These are phyloP conservation scores for Daboia siamensis DNA, from an alignment of 2,113 vertebrate species.

Conservation along the genomic window DNA sequence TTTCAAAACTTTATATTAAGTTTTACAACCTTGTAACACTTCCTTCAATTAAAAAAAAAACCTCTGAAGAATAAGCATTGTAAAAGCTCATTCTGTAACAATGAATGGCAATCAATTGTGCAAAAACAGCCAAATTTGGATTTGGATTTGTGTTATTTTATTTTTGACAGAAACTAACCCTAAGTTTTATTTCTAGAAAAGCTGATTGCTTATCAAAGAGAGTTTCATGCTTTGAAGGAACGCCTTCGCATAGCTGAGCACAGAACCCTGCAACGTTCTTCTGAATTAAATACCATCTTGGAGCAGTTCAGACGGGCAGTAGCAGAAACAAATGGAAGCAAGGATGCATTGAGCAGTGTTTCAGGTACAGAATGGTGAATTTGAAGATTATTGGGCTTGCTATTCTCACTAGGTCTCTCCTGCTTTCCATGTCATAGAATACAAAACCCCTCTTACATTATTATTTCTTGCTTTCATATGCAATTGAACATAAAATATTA, in stretches of 20 bases:
- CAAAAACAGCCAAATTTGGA: background rate
- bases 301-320: slow-evolving; percentile 90
- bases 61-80: background rate
- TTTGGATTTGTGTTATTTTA: background rate
- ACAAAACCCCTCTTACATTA: background rate
- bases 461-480: background rate
- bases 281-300: slow-evolving; percentile 88
- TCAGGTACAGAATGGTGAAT: slow-evolving; percentile 74
- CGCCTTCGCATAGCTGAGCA: slow-evolving; percentile 94
- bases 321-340: slow-evolving; percentile 90
- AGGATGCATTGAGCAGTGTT: slow-evolving; percentile 83
- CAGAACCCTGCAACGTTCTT: slow-evolving; percentile 91
- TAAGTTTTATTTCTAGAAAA: slow-evolving; percentile 74
- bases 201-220: slow-evolving; percentile 91
- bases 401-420: background rate
- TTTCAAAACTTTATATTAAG: background rate
- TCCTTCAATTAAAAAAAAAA: background rate
- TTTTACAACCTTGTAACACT: background rate
- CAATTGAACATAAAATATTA: background rate
- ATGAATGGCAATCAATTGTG: background rate
- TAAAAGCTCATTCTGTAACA: background rate
- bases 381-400: background rate
- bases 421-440: background rate
- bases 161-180: slow-evolving; percentile 1
- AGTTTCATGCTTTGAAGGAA: slow-evolving; percentile 94